phyloP scores from a whole-genome alignment of 2,888 invertebrate genomes.

The Orthosia gracilis region DNA sequence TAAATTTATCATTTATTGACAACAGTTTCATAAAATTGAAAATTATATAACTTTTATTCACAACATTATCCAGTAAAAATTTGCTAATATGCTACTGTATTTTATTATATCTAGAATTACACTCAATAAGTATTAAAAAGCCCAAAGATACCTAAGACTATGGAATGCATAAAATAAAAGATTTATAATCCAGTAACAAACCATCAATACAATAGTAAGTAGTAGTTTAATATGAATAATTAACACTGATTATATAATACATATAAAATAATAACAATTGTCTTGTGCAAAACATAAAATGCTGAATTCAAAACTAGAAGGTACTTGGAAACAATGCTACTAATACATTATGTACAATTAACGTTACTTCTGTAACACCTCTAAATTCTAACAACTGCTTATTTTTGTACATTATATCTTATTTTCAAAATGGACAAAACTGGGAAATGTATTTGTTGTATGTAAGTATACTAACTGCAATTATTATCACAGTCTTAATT shows the following conservation, averaged over 20 bases:
- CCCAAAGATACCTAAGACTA: conserved; percentile 55
- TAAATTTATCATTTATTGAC: conserved; percentile 76
- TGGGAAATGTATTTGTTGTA: conserved; percentile 17
- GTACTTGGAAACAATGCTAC: conserved; percentile 29
- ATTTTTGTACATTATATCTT: conserved; percentile 60
- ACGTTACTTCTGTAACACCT: conserved; percentile 36
- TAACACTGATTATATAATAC: conserved; percentile 19
- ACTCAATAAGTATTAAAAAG: conserved; percentile 61
- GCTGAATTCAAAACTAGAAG: not conserved
- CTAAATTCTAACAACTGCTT: conserved; percentile 51
- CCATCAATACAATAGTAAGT: conserved; percentile 34
- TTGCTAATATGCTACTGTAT: conserved; percentile 57
- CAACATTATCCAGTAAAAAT: conserved; percentile 59
- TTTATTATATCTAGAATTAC: conserved; percentile 54
- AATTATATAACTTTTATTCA: conserved; percentile 66
- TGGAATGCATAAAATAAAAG: conserved; percentile 63
- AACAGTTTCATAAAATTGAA: conserved; percentile 83
- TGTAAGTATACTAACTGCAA: conserved; percentile 29
- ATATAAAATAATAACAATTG: conserved; percentile 18
- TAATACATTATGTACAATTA: conserved; percentile 28
- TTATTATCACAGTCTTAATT: conserved; percentile 37
- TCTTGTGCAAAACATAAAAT: conserved; percentile 47
- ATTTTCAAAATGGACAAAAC: conserved; percentile 35
- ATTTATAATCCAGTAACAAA: conserved; percentile 45
- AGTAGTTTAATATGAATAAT: conserved; percentile 26